Percentiles rank a stretch among this genome's conserved stretches.
Evolutionary conservation across 2,113 vertebrate species (phyloP).

Genomic region (Salminus brasiliensis): DNA sequence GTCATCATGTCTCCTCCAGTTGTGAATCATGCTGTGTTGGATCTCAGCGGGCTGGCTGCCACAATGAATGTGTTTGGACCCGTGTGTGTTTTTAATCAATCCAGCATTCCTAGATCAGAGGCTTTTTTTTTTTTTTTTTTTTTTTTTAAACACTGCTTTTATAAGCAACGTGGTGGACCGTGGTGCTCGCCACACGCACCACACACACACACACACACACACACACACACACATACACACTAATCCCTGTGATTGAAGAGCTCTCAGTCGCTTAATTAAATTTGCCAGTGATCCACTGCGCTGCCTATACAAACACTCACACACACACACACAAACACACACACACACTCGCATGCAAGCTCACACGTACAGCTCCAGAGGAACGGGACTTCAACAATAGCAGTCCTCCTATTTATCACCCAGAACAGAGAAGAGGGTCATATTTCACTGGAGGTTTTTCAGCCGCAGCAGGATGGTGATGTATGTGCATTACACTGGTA

Average conservation of each 20-base stretch:
- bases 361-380: too few relatives aligned
- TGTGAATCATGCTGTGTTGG: not conserved
- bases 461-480: conserved; percentile 29
- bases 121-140: not conserved
- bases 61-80: not conserved
- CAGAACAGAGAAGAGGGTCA: conserved; percentile 46
- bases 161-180: not conserved
- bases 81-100: conserved; percentile 10
- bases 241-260: conserved; percentile 77
- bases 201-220: conserved; percentile 15
- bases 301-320: conserved; percentile 54
- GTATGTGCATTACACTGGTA: conserved; percentile 20
- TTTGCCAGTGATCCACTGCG: conserved; percentile 73
- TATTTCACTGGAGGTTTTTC: conserved; percentile 69
- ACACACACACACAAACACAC: conserved; percentile 36
- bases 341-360: too few relatives aligned
- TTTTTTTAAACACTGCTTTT: not conserved
- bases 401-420: conserved; percentile 45
- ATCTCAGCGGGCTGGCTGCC: not conserved
- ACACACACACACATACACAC: conserved; percentile 43
- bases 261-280: conserved; percentile 78
- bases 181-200: conserved; percentile 40
- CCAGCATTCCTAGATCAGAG: not conserved
- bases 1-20: not conserved
- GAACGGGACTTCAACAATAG: conserved; percentile 63